Base-by-base conservation (phyloP, 2,113 vertebrate species). In the Gavia stellata region DNA sequence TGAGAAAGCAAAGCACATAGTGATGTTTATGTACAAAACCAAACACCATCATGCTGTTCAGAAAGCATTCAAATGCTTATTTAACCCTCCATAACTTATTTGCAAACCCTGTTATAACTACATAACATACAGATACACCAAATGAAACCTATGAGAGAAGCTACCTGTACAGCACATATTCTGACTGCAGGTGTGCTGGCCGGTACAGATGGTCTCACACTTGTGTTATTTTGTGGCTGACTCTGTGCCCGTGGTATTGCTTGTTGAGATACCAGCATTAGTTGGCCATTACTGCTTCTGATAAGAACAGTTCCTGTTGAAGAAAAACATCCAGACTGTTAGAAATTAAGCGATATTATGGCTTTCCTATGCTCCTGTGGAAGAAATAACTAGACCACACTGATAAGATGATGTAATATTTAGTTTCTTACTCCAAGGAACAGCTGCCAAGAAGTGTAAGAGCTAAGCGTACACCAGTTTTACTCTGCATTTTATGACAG, bases 201-300 rank as follows among this genome's bases (percentile, higher is more conserved):
- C 1, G 96, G 86, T 65, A 95, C 70, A 74, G 97, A 62, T 20
- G 96, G 82, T 84, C 97, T 98, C 73, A 97, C 34, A n/a, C 28
- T 94, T 56, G 97, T 66, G 70, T 97, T 98, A 62, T 92, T 98
- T 87, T 96, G 92, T 20, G 96, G 88, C 68, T 99, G 98, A 34
- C 95, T 96, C 95, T 97, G 98, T 4, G 98, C 92, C 97, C 96
- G 97, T 68, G 98, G 97, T 97, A 99, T 93, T 83, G 98, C 98
- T 98, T 99, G 99, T 95, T 99, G 99, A 89, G 99, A 99, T 10
- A 99, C 98, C 80, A 99, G 97, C 98, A 99, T 99, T 88, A 99
- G 98, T 78, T 99, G 99, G 66, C 99, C 99, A 95, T 93, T 99
- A 89, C 98, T 98, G 96, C 99, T 99, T 97, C 98, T 98, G 95